A percentile compares a stretch with the other conserved stretches of the same genome.
Evolutionary conservation across 2,797 vertebrate genomes (phyloP).

Genomic region (Anguilla megastoma): DNA sequence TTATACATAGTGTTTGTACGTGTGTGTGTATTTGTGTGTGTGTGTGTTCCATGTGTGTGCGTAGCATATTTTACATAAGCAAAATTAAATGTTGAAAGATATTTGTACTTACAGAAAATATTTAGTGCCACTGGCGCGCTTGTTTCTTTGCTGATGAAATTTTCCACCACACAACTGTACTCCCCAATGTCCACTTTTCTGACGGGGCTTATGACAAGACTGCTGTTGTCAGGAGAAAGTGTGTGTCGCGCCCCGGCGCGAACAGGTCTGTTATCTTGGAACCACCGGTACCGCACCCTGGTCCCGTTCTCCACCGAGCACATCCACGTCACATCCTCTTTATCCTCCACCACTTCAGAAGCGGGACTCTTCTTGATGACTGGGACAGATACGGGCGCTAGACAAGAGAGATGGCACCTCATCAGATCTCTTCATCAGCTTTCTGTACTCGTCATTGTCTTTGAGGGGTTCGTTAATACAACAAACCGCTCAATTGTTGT

Average conservation of each 20-base stretch:
- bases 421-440: background rate
- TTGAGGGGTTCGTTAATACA: too few relatives aligned
- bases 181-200: slow-evolving; percentile 86
- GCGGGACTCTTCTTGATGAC: slow-evolving; percentile 71
- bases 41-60: background rate
- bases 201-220: slow-evolving; percentile 81
- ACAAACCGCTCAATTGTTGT: too few relatives aligned
- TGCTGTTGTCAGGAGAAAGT: slow-evolving; percentile 75
- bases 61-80: background rate
- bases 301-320: slow-evolving; percentile 82
- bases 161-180: slow-evolving; percentile 83
- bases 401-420: background rate
- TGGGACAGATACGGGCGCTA: slow-evolving; percentile 85
- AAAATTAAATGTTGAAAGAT: background rate
- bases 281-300: slow-evolving; percentile 81
- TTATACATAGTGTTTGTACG: background rate
- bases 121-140: slow-evolving; percentile 76
- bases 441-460: background rate
- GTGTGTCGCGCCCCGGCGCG: slow-evolving; percentile 63
- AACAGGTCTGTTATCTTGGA: slow-evolving; percentile 74
- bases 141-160: slow-evolving; percentile 75
- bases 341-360: slow-evolving; percentile 80
- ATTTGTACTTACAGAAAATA: slow-evolving; percentile 68
- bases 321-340: slow-evolving; percentile 83
- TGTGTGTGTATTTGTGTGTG: background rate